Conservation (phyloP, 1,140 invertebrate genomes). For the Drosophila carrolli region DNA sequence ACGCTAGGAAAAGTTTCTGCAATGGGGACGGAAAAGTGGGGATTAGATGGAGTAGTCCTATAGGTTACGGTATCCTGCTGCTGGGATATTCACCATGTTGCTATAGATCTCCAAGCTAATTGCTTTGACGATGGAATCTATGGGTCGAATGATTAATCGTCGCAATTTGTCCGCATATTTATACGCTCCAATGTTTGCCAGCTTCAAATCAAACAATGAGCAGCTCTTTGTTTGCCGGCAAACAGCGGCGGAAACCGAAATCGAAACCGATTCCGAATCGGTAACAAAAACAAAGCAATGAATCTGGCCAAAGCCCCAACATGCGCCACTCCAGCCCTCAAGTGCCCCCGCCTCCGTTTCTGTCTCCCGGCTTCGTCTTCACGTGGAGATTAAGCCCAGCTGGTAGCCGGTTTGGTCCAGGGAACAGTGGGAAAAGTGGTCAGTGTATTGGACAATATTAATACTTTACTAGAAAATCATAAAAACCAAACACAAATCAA, state of each 20-base stretch:
- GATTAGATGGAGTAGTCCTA: slow-evolving; percentile 15
- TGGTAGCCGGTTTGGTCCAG: slow-evolving; percentile 58
- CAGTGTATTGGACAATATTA: too few species aligned
- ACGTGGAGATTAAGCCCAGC: slow-evolving; percentile 34
- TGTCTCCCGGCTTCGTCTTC: slow-evolving; percentile 2
- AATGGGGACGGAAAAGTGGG: slow-evolving; percentile 4
- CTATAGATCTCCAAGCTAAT: slow-evolving; percentile 79
- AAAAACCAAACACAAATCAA: not conserved
- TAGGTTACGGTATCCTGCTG: slow-evolving; percentile 18
- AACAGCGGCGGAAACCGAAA: slow-evolving; percentile 45
- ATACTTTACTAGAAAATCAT: not conserved
- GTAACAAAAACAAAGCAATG: slow-evolving; percentile 58
- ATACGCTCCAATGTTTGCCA: slow-evolving; percentile 75
- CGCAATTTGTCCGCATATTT: slow-evolving; percentile 81
- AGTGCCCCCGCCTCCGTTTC: slow-evolving; percentile 53
- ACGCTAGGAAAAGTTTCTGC: slow-evolving; percentile 76
- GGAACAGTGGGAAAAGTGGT: slow-evolving; percentile 8
- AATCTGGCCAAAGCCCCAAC: slow-evolving; percentile 62
- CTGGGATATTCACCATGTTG: slow-evolving; percentile 66
- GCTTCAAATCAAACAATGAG: slow-evolving; percentile 64
- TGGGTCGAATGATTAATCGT: slow-evolving; percentile 81
- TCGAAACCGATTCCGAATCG: slow-evolving; percentile 28
- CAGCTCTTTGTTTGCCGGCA: slow-evolving; percentile 70
- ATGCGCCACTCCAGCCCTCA: slow-evolving; percentile 74
- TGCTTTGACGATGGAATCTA: slow-evolving; percentile 78